A percentile compares a stretch with the other conserved stretches of the same genome.
Conservation (phyloP, 2,113 vertebrate species). For the Mirounga angustirostris region DNA sequence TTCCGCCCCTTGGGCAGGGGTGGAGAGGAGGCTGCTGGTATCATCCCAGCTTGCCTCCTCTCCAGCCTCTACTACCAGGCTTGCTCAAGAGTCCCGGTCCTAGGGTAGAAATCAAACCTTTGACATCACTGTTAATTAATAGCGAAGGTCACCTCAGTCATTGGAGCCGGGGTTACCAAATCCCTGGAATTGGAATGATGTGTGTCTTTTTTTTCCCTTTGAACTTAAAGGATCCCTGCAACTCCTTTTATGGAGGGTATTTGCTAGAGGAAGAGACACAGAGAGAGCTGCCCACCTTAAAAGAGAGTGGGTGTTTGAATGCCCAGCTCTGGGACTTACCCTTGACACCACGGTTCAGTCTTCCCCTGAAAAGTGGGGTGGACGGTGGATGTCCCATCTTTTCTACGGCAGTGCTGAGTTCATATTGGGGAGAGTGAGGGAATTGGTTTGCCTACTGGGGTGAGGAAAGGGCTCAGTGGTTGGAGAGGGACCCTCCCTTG, state of each 20-base stretch:
- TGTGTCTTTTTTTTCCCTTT: not conserved
- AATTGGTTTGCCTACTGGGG: not conserved
- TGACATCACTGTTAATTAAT: not conserved
- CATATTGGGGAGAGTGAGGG: not conserved
- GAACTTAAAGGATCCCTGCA: not conserved
- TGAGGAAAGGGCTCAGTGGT: not conserved
- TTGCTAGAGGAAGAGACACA: not conserved
- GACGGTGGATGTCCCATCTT: not conserved
- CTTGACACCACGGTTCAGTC: not conserved
- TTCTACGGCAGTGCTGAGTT: not conserved
- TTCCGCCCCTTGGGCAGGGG: constrained; percentile 38
- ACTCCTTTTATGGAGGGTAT: not conserved
- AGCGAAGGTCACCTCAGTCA: not conserved
- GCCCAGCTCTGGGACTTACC: not conserved
- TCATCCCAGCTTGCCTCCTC: not conserved
- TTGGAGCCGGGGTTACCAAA: not conserved
- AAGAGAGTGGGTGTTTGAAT: not conserved
- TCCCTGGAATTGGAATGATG: not conserved
- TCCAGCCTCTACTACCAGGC: not conserved
- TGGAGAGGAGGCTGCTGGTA: not conserved
- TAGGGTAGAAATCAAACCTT: not conserved
- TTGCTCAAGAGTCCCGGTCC: not conserved
- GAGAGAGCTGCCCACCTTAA: not conserved
- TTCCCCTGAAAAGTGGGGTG: not conserved
- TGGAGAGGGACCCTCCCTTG: not conserved